Evolutionary conservation across 2,888 invertebrate species (phyloP).

Genomic region (Dendrolimus pini): DNA sequence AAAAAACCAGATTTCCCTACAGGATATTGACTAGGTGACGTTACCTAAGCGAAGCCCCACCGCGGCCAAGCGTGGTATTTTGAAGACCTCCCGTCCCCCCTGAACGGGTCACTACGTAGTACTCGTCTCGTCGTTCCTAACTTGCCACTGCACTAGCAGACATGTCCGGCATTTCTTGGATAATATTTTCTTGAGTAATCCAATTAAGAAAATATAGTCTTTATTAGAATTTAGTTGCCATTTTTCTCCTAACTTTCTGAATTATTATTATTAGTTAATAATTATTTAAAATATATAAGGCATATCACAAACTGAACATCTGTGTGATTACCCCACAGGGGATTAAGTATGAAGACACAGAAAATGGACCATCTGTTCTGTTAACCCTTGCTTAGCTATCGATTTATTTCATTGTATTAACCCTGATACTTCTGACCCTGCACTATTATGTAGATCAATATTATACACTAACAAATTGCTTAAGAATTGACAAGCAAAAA

Average conservation of each 20-base stretch:
- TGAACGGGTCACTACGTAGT: too few species aligned
- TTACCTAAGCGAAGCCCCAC: too few species aligned
- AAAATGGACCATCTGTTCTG: background rate
- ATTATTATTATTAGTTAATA: background rate
- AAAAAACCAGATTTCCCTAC: too few species aligned
- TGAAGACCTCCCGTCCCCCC: too few species aligned
- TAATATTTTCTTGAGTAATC: too few species aligned
- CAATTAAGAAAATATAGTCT: too few species aligned
- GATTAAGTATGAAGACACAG: background rate
- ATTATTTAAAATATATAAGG: background rate
- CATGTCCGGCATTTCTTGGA: too few species aligned
- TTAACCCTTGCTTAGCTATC: background rate
- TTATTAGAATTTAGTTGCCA: background rate
- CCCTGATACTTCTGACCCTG: background rate
- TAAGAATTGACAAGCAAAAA: background rate
- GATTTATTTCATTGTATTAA: background rate
- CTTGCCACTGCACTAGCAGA: too few species aligned
- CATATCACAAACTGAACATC: background rate
- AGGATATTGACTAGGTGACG: too few species aligned
- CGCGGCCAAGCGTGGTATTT: too few species aligned
- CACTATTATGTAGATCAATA: background rate
- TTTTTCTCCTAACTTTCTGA: background rate
- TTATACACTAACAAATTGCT: background rate
- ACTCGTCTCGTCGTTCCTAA: too few species aligned
- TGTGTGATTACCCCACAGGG: background rate